phyloP scores from a whole-genome alignment of 2,888 invertebrate genomes.

The Sinelater perroti region DNA sequence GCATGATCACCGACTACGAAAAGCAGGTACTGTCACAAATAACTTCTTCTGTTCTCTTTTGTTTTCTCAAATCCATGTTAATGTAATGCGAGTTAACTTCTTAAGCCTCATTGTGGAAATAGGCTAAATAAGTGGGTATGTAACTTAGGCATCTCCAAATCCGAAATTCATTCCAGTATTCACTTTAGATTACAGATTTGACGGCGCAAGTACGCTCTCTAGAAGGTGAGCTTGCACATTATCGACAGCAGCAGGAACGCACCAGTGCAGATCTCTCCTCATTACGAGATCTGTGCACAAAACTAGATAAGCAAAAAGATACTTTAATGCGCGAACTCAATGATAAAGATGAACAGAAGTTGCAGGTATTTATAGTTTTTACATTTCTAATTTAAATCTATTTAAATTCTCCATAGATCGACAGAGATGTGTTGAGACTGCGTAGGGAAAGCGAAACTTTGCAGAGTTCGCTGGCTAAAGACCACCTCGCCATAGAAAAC shows the following conservation, averaged over 20 bases:
- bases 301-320: slow-evolving; percentile 74
- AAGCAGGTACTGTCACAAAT: slow-evolving; percentile 61
- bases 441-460: slow-evolving; percentile 60
- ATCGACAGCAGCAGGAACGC: slow-evolving; percentile 66
- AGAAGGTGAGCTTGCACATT: slow-evolving; percentile 71
- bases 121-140: slow-evolving; percentile 45
- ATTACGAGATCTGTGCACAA: slow-evolving; percentile 68
- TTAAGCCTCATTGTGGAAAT: slow-evolving; percentile 20
- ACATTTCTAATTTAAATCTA: background rate
- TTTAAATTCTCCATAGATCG: slow-evolving; percentile 52
- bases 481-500: slow-evolving; percentile 63
- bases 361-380: slow-evolving; percentile 53
- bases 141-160: background rate
- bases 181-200: slow-evolving; percentile 47
- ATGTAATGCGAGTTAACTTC: slow-evolving; percentile 2
- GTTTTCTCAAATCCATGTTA: background rate
- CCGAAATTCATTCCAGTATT: background rate
- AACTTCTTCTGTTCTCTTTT: background rate
- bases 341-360: slow-evolving; percentile 61
- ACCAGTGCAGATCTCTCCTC: slow-evolving; percentile 70
- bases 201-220: slow-evolving; percentile 68
- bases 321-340: slow-evolving; percentile 66
- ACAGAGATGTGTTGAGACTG: slow-evolving; percentile 62
- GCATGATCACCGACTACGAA: slow-evolving; percentile 66
- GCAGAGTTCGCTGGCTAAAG: slow-evolving; percentile 59